These are phyloP conservation scores for Gambusia yucatana DNA, from an alignment of 2,797 vertebrate species.

Conservation along the genomic window DNA sequence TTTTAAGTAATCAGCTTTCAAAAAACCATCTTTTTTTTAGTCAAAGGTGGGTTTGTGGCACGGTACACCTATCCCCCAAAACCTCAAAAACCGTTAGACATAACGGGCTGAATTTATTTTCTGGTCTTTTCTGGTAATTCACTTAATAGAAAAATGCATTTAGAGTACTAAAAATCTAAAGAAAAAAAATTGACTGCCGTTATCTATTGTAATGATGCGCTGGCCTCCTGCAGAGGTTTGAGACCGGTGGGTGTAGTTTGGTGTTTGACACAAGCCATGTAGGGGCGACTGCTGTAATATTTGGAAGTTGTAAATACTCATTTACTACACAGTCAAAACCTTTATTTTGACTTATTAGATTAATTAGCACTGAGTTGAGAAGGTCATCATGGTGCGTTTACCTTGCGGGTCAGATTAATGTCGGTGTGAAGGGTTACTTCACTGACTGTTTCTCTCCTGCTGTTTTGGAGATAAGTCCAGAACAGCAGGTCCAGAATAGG, in stretches of 20 bases:
- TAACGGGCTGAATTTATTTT: too few species aligned
- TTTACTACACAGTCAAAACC: not conserved
- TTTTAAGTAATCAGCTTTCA: too few species aligned
- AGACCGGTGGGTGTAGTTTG: not conserved
- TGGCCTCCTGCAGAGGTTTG: too few species aligned
- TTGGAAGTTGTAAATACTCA: not conserved
- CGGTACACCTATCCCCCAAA: too few species aligned
- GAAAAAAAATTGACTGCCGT: too few species aligned
- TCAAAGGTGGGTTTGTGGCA: too few species aligned
- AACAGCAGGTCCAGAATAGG: not conserved
- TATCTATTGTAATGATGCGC: too few species aligned
- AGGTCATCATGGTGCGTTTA: constrained; percentile 16
- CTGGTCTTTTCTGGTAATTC: too few species aligned
- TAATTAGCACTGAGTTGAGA: constrained; percentile 1
- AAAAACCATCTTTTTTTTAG: too few species aligned
- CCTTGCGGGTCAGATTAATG: not conserved
- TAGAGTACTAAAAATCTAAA: too few species aligned
- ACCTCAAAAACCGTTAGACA: too few species aligned
- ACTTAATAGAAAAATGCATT: too few species aligned
- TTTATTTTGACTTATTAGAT: not conserved
- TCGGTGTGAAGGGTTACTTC: constrained; percentile 4
- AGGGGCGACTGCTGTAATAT: not conserved
- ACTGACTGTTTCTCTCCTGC: constrained; percentile 4
- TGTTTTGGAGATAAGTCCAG: not conserved
- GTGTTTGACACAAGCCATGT: not conserved